These are phyloP conservation scores for Eurois occulta DNA, from an alignment of 2,888 invertebrate species.

Conservation along the genomic window DNA sequence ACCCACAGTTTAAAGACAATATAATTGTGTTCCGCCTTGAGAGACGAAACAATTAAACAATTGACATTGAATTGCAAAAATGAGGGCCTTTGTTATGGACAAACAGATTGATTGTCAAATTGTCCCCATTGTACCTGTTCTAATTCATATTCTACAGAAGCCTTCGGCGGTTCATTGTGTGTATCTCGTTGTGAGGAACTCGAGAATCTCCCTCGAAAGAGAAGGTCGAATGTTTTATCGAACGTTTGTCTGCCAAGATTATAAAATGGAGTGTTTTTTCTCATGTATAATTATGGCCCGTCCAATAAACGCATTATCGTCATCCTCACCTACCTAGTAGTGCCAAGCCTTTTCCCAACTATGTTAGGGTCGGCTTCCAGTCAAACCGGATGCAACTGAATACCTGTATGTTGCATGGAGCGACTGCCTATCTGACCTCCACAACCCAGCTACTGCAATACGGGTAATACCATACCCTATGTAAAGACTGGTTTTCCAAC, in stretches of 20 bases:
- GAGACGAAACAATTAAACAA: not conserved
- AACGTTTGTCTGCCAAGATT: not conserved
- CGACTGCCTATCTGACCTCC: not conserved
- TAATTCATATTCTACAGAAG: slow-evolving; percentile 10
- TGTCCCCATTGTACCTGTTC: not conserved
- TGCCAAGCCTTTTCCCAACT: not conserved
- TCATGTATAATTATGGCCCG: not conserved
- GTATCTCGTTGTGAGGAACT: not conserved
- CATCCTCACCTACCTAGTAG: not conserved
- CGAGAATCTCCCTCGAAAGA: not conserved
- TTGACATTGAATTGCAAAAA: not conserved
- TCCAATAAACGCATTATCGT: not conserved
- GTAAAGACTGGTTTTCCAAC: not conserved
- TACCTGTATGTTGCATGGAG: not conserved
- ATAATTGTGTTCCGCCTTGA: not conserved
- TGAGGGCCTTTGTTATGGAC: not conserved
- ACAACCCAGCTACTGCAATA: not conserved
- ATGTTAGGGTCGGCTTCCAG: not conserved
- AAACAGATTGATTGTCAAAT: slow-evolving; percentile 11
- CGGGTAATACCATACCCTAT: not conserved
- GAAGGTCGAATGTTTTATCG: not conserved
- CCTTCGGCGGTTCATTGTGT: slow-evolving; percentile 7
- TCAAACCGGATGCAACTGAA: not conserved
- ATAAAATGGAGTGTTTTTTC: not conserved
- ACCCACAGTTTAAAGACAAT: not conserved